A percentile compares a stretch with the other conserved stretches of the same genome.
Evolutionary conservation across 2,888 invertebrate genomes (phyloP).

Genomic region (Nemurella pictetii): DNA sequence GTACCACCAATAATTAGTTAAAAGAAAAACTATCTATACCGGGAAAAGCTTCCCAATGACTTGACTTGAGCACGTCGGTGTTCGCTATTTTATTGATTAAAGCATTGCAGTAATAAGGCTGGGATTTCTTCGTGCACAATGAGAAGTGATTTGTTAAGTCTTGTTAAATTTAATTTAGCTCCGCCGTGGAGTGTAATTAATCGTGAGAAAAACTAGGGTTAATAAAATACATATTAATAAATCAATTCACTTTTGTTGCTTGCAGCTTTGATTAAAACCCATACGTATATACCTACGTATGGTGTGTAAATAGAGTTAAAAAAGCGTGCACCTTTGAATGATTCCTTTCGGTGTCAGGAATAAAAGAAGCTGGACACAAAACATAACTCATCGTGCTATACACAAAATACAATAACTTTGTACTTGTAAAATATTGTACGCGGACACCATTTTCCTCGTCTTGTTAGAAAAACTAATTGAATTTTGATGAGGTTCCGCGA

Average conservation of each 20-base stretch:
- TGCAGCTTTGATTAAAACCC: neutral
- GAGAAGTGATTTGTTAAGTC: constrained; percentile 13
- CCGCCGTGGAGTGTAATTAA: constrained; percentile 14
- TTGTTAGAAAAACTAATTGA: neutral
- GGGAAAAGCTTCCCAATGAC: too few relatives aligned
- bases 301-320: neutral
- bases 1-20: too few relatives aligned
- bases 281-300: neutral
- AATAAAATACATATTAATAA: constrained; percentile 32
- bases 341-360: neutral
- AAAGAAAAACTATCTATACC: too few relatives aligned
- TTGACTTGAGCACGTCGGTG: too few relatives aligned
- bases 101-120: neutral
- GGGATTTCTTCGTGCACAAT: neutral
- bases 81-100: neutral
- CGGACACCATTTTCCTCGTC: neutral
- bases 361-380: neutral
- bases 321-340: neutral
- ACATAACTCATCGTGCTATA: neutral
- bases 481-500: neutral
- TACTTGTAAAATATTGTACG: neutral
- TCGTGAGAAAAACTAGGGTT: constrained; percentile 28
- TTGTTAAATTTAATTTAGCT: constrained; percentile 23
- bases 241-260: constrained; percentile 16
- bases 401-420: neutral